phyloP scores from a whole-genome alignment of 2,888 invertebrate genomes.

The Chromoteleia sp. region DNA sequence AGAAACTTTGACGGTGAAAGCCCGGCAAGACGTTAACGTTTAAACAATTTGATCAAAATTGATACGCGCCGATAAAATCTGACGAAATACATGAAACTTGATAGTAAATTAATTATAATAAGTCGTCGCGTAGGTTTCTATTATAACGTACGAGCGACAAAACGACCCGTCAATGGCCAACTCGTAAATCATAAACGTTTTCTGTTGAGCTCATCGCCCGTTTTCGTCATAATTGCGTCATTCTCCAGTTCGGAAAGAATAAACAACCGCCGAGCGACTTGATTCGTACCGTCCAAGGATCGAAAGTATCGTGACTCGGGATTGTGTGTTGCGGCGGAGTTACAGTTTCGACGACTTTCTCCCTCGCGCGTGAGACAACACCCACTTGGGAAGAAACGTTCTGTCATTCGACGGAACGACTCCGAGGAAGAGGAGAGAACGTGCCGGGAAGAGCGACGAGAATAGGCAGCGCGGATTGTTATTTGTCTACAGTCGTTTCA shows the following conservation, averaged over 20 bases:
- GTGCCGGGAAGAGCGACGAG: constrained; percentile 17
- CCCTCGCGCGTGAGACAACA: constrained; percentile 53
- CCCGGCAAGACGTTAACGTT: too few species aligned
- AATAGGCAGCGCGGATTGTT: constrained; percentile 5
- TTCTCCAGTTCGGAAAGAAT: not conserved
- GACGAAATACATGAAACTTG: too few species aligned
- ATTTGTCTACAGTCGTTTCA: constrained; percentile 15
- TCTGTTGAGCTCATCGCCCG: constrained; percentile 24
- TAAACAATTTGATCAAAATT: too few species aligned
- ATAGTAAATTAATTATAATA: too few species aligned
- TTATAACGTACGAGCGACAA: too few species aligned
- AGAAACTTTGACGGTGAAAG: too few species aligned
- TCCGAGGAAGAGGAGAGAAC: constrained; percentile 1
- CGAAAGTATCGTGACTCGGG: constrained; percentile 40
- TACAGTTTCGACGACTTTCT: constrained; percentile 64
- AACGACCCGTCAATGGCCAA: constrained; percentile 2
- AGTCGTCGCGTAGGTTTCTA: too few species aligned
- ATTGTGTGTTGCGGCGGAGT: constrained; percentile 45
- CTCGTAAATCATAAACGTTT: constrained; percentile 7
- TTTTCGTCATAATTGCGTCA: constrained; percentile 48
- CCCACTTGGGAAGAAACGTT: constrained; percentile 48
- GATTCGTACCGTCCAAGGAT: constrained; percentile 38
- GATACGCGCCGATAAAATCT: too few species aligned
- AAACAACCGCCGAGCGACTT: constrained; percentile 9
- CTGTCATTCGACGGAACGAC: constrained; percentile 50